Evolutionary conservation across 2,113 vertebrate species (phyloP).

Genomic region (Hypanus sabinus): DNA sequence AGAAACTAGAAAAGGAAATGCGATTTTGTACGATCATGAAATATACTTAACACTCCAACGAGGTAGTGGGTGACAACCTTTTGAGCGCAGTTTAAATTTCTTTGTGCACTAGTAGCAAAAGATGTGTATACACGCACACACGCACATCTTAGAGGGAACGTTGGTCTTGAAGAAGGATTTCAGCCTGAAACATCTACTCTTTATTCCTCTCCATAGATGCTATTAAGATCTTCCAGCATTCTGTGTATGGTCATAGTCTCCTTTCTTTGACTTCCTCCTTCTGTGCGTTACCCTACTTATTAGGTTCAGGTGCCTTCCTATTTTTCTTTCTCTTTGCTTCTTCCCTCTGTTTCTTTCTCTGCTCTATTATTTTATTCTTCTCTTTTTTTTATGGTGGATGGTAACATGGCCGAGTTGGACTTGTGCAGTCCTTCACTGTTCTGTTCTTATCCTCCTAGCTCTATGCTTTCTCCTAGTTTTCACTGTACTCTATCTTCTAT

Average conservation of each 20-base stretch:
- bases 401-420: background rate
- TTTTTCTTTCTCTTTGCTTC: background rate
- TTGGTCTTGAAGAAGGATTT: no score
- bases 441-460: background rate
- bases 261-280: background rate
- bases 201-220: no score
- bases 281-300: background rate
- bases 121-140: no score
- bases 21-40: no score
- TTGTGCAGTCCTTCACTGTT: background rate
- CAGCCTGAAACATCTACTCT: no score
- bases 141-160: no score
- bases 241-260: background rate
- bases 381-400: background rate
- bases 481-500: background rate
- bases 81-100: no score
- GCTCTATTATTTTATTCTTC: background rate
- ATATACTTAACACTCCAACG: no score
- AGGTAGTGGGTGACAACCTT: no score
- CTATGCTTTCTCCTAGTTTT: background rate
- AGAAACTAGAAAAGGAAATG: no score
- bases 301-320: background rate
- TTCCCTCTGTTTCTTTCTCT: background rate
- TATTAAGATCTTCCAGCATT: no score
- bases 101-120: no score